These are phyloP conservation scores for Eurosta solidaginis DNA, from an alignment of 1,140 invertebrate genomes.

Conservation along the genomic window DNA sequence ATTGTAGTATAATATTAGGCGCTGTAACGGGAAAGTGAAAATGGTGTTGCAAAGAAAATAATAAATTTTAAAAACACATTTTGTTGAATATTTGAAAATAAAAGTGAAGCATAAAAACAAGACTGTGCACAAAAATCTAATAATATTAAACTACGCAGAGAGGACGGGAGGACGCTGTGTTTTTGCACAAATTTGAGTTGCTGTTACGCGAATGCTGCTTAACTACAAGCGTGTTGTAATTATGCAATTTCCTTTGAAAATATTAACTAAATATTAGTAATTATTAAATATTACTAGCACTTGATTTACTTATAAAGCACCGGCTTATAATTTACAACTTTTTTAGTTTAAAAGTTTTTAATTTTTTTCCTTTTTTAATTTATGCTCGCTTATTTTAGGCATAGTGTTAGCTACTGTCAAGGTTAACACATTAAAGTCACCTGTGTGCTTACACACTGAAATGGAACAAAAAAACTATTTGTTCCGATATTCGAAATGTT, in stretches of 20 bases:
- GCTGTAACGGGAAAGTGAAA: background rate
- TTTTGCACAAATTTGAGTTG: constrained; percentile 30
- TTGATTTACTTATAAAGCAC: background rate
- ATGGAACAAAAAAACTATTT: background rate
- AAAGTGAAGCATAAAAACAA: background rate
- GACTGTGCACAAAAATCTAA: too few species aligned
- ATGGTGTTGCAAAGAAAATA: background rate
- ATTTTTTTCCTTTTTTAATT: background rate
- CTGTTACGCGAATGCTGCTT: constrained; percentile 44
- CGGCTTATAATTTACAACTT: background rate
- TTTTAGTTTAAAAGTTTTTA: background rate
- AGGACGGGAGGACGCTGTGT: background rate
- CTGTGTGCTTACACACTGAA: background rate
- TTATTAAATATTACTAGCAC: background rate
- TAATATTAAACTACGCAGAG: background rate
- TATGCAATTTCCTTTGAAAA: constrained; percentile 22
- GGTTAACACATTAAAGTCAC: background rate
- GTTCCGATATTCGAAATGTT: background rate
- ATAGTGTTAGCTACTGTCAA: background rate
- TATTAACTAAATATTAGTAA: background rate
- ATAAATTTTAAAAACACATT: background rate
- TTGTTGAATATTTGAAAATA: background rate
- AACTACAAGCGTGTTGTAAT: constrained; percentile 53
- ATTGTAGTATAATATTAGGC: constrained; percentile 3
- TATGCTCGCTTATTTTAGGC: background rate